Evolutionary conservation across 2,113 vertebrate genomes (phyloP), one percentile per base, ranked within the genome.

Genomic region (Coregonus clupeaformis): DNA sequence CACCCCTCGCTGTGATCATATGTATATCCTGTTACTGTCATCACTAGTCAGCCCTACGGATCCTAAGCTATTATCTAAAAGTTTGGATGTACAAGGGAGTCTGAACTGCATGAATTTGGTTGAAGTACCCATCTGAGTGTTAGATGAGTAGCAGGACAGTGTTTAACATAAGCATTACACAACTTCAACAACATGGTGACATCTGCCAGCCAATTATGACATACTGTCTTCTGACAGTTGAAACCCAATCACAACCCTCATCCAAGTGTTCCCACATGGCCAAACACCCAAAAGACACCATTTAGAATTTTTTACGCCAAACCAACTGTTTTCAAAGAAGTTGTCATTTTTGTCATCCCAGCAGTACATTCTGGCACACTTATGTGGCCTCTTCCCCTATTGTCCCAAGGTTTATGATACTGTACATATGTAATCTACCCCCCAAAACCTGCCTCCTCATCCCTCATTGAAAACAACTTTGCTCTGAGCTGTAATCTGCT

Each of bases 401-500:
- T 88, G 78, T 89, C 69, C 79, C 55, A 27, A 65, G 55, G 80
- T 69, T 74, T 77, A n/a, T 14, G 55, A n/a, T 5, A 57, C 86
- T 81, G 36, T 36, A 36, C 6, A 36, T 9, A 36, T 36, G 7
- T 9, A 1, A 36, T 78, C 76, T 71, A 80, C 82, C 71, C 75
- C 24, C 69, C 75, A 13, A n/a, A 49, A 74, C 75, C 78, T 36
- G 36, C 67, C 73, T 84, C 72, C 14, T 66, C 76, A 47, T 16
- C 16, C 29, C 29, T 52, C 65, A 18, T 6, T 67, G 25, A 63
- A 64, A 57, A 66, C 36, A 67, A 75, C 16, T 75, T 72, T 72
- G 72, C 84, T 82, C 68, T 81, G 77, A 71, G 75, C 66, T 68
- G 80, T 85, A 87, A 82, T 84, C 85, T 82, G 69, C 42, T 49